Conservation (phyloP, 1,140 invertebrate genomes). For the Diuraphis noxia region DNA sequence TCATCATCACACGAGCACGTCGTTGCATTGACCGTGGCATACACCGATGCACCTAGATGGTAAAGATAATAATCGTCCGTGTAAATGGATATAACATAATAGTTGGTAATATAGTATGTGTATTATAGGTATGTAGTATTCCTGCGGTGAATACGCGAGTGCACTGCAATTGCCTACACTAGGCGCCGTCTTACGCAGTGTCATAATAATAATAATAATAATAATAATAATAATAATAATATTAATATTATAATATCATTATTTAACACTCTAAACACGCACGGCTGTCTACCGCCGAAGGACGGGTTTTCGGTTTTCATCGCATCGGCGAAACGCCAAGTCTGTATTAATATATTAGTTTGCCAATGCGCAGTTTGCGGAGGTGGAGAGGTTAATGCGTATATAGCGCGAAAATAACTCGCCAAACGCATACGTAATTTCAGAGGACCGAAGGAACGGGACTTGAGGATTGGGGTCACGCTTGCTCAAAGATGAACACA, state of each 20-base stretch:
- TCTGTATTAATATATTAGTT: constrained; percentile 7
- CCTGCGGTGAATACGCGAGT: not conserved
- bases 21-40: not conserved
- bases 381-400: not conserved
- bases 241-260: not conserved
- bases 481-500: not conserved
- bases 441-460: not conserved
- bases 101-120: not conserved
- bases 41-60: too few species aligned
- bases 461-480: not conserved
- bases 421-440: constrained; percentile 5
- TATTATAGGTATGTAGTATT: not conserved
- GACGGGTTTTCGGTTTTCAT: not conserved
- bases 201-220: not conserved
- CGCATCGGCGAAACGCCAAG: not conserved
- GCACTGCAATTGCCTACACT: constrained; percentile 18
- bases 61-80: not conserved
- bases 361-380: not conserved
- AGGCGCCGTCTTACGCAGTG: not conserved
- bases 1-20: not conserved
- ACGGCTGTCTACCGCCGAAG: not conserved
- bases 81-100: not conserved
- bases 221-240: too few species aligned
- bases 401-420: not conserved
- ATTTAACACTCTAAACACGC: constrained; percentile 6